Conservation (phyloP, 2,797 vertebrate genomes). For the Sebastes dallii region DNA sequence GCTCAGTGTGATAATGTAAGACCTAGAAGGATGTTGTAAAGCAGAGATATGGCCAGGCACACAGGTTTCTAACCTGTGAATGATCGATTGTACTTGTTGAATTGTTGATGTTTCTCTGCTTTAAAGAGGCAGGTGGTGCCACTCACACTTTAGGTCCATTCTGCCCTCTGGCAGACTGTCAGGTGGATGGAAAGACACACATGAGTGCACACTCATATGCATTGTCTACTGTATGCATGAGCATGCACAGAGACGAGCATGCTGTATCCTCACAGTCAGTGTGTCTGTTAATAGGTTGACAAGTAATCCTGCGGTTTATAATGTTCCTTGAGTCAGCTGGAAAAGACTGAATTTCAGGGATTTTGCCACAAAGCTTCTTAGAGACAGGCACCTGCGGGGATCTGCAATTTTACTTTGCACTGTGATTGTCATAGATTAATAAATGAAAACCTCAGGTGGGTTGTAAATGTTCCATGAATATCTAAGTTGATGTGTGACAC, state of each 20-base stretch:
- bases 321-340: constrained; percentile 27
- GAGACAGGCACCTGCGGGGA: not conserved
- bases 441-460: not conserved
- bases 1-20: not conserved
- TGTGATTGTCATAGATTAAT: not conserved
- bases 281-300: constrained; percentile 30
- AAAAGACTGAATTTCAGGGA: constrained; percentile 32
- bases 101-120: constrained; percentile 45
- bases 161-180: not conserved
- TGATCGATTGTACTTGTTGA: constrained; percentile 35
- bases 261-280: not conserved
- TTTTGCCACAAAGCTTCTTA: not conserved
- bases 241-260: not conserved
- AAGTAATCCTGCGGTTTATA: constrained; percentile 25
- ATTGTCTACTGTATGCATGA: not conserved
- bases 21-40: constrained; percentile 1
- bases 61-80: not conserved
- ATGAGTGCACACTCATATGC: not conserved
- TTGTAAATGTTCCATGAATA: not conserved
- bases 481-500: not conserved
- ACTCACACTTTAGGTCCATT: not conserved
- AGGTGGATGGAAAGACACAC: not conserved
- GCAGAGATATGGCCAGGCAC: constrained; percentile 9
- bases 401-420: not conserved
- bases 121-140: constrained; percentile 5